These are phyloP conservation scores for Phoxinus phoxinus DNA, from an alignment of 2,113 vertebrate genomes.

Conservation along the genomic window DNA sequence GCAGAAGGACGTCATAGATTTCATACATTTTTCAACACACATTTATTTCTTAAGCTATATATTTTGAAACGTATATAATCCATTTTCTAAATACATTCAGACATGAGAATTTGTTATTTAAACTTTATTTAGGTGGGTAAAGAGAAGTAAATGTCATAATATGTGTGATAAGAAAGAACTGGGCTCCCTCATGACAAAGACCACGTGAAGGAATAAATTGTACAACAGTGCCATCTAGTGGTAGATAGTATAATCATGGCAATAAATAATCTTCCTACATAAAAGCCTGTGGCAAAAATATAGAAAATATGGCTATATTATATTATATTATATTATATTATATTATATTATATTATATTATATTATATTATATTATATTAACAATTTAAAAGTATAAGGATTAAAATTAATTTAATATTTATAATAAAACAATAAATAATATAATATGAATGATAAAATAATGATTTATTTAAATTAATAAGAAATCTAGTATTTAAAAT, in stretches of 20 bases:
- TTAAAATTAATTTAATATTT: neutral
- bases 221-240: constrained; percentile 57
- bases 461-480: neutral
- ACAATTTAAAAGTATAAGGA: neutral
- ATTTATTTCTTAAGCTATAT: neutral
- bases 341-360: no score
- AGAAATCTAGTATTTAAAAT: neutral
- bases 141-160: neutral
- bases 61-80: neutral
- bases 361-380: no score
- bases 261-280: neutral
- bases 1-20: constrained; percentile 18
- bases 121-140: neutral
- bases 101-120: neutral
- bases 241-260: neutral
- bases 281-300: neutral
- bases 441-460: neutral
- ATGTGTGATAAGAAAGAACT: neutral
- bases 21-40: neutral
- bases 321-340: no score
- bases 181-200: neutral
- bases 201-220: constrained; percentile 8
- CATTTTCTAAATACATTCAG: neutral
- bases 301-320: neutral
- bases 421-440: neutral